Percentiles rank a stretch among this genome's conserved stretches.
Evolutionary conservation across 2,797 vertebrate species (phyloP).

Genomic region (Galagoides demidoff): DNA sequence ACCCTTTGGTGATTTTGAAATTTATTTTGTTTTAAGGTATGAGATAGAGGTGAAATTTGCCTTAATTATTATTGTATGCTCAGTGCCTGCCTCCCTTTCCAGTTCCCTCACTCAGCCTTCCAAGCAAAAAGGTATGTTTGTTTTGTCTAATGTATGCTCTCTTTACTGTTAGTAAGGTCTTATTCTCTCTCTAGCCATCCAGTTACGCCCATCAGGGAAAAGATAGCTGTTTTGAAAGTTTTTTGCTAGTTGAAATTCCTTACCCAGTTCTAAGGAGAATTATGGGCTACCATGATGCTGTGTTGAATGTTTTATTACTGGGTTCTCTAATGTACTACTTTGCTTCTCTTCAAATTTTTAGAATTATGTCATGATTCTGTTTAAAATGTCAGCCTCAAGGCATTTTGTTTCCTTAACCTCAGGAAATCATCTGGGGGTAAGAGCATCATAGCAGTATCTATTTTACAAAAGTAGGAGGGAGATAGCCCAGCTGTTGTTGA

Average conservation of each 20-base stretch:
- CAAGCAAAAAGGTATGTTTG: background rate
- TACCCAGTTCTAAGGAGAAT: background rate
- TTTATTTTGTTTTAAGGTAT: conserved; percentile 30
- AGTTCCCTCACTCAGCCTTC: background rate
- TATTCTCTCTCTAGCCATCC: background rate
- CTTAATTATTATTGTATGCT: background rate
- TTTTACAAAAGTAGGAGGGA: conserved; percentile 11
- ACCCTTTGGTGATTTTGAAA: background rate
- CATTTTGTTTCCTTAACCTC: conserved; percentile 37
- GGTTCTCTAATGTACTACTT: background rate
- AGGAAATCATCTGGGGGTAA: background rate
- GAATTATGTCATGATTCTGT: conserved; percentile 19
- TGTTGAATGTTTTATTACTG: conserved; percentile 17
- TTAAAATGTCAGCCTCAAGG: background rate
- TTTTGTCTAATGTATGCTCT: background rate
- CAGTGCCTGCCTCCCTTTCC: background rate
- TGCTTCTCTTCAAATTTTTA: background rate
- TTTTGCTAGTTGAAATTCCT: background rate
- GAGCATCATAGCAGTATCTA: background rate
- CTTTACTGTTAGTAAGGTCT: background rate
- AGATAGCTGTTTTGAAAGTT: background rate
- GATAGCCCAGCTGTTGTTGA: background rate
- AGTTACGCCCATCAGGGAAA: conserved; percentile 5
- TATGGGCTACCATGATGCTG: background rate
- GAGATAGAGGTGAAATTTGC: background rate